Evolutionary conservation across 2,888 invertebrate species (phyloP), one percentile per base, ranked within the genome.

Genomic region (Leucophora obtusa): DNA sequence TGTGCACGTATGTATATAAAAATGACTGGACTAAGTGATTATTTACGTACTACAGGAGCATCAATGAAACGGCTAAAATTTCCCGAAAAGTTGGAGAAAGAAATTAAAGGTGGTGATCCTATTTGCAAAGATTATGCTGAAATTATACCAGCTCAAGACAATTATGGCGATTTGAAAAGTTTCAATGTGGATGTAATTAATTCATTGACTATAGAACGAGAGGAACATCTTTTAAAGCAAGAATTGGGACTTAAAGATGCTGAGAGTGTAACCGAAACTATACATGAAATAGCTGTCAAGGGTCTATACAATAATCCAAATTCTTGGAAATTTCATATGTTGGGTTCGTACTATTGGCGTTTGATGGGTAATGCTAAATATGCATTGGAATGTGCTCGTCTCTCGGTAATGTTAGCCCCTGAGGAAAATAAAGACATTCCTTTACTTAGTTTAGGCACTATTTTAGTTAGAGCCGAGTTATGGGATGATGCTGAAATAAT

Each of bases 281-380:
- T 86, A 5, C 86, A 86, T 1, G 84, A 85, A 8, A 83, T 85
- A 33, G 85, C 87, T 0, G 24, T 86, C 1, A 86, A 87, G 17
- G 89, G 88, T 0, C 81, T 87, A 9, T 70, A 74, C 53, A 86
- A 86, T 15, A 86, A 86, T 54, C 88, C 89, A 2, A 80, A 82
- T 1, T 89, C 89, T 0, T 90, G 90, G 90, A 88, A 88, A 60
- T 89, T 87, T 65, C 88, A 90, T 71, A 88, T 89, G 6, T 65
- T 90, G 1, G 86, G 87, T 75, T 90, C 90, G 0, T 90, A 88
- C 63, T 90, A 89, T 73, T 90, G 90, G 90, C 88, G 90, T 0
- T 86, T 89, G 84, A 86, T 85, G 2, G 90, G 90, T 10, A 86
- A 89, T 79, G 90, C 88, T 0, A 72, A 85, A 60, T 85, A 89